Conservation (phyloP, 2,113 vertebrate genomes). For the Monopterus albus region DNA sequence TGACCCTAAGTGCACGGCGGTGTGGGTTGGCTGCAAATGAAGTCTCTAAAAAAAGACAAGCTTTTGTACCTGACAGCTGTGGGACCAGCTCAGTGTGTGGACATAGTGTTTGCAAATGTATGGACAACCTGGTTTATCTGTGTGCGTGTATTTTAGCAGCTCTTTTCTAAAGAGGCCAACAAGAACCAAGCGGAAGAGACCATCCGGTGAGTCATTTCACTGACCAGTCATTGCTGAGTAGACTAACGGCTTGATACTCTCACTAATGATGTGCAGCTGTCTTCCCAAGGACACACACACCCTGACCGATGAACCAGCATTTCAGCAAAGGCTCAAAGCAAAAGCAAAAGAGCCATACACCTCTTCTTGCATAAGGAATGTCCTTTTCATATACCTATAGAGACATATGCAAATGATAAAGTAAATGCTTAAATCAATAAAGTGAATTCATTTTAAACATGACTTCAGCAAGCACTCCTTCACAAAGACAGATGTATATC, state of each 20-base stretch:
- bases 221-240: slow-evolving; percentile 29
- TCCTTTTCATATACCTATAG: too few species aligned
- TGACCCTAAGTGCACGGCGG: slow-evolving; percentile 33
- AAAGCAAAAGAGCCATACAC: too few species aligned
- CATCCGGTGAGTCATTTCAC: slow-evolving; percentile 19
- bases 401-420: too few species aligned
- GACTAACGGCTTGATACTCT: neutral
- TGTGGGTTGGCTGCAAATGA: slow-evolving; percentile 39
- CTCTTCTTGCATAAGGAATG: too few species aligned
- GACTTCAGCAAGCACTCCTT: slow-evolving; percentile 8
- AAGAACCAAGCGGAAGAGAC: slow-evolving; percentile 32
- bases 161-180: too few species aligned
- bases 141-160: neutral
- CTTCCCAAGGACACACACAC: slow-evolving; percentile 47
- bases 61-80: too few species aligned
- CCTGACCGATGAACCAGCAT: too few species aligned
- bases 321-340: too few species aligned
- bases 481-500: slow-evolving; percentile 1
- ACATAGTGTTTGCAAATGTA: slow-evolving; percentile 1
- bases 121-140: neutral
- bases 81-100: slow-evolving; percentile 7
- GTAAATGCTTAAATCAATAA: too few species aligned
- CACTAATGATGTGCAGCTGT: slow-evolving; percentile 48
- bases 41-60: slow-evolving; percentile 45
- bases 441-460: too few species aligned